Percentiles rank a stretch among this genome's conserved stretches.
Conservation (phyloP, 1,140 invertebrate species). For the Bombus balteatus region DNA sequence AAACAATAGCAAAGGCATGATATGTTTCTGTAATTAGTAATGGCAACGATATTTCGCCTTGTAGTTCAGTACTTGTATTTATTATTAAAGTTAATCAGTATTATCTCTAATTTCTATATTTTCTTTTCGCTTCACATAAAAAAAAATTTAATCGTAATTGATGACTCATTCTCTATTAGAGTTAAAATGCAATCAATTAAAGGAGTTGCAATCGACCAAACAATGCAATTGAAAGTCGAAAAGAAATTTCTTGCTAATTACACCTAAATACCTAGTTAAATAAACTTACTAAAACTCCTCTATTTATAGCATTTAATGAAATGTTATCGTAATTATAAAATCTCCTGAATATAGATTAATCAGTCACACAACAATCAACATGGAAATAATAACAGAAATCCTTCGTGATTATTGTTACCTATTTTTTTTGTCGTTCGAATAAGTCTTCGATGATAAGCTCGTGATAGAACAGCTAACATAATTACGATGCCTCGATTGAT, state of each 20-base stretch:
- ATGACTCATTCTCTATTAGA: not conserved
- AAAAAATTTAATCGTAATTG: not conserved
- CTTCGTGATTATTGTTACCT: not conserved
- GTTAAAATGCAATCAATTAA: not conserved
- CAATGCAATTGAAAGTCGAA: not conserved
- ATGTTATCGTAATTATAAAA: not conserved
- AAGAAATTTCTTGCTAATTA: not conserved
- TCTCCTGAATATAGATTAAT: not conserved
- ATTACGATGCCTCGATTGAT: not conserved
- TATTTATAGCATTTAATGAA: not conserved
- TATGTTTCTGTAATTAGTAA: not conserved
- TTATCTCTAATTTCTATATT: not conserved
- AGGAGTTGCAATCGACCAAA: not conserved
- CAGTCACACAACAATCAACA: not conserved
- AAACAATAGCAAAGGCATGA: not conserved
- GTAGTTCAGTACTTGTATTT: not conserved
- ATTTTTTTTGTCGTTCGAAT: not conserved
- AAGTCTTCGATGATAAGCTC: constrained; percentile 4
- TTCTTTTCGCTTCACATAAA: not conserved
- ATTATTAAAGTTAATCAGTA: not conserved
- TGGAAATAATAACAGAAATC: not conserved
- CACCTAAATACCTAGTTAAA: not conserved
- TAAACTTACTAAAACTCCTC: not conserved
- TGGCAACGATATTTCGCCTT: not conserved
- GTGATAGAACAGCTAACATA: not conserved